phyloP scores from a whole-genome alignment of 2,888 invertebrate species.

The Sericinus montela region DNA sequence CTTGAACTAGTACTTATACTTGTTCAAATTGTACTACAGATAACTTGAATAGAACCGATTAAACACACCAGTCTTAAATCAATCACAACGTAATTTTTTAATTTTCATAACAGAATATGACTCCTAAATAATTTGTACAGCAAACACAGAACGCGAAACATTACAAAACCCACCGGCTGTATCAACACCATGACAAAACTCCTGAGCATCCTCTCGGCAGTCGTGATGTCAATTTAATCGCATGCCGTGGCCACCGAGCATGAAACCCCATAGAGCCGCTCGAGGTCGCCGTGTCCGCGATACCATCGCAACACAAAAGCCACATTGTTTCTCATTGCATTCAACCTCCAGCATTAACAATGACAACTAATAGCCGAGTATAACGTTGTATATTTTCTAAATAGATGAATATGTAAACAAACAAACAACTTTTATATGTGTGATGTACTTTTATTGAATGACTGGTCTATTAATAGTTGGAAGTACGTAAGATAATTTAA shows the following conservation, averaged over 20 bases:
- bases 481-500: no score
- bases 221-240: constrained; percentile 33
- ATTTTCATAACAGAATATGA: neutral
- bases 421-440: neutral
- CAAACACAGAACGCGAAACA: neutral
- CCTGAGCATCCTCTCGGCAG: constrained; percentile 41
- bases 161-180: constrained; percentile 38
- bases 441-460: no score
- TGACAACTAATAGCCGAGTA: neutral
- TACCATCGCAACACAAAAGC: constrained; percentile 47
- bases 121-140: neutral
- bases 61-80: no score
- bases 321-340: constrained; percentile 36
- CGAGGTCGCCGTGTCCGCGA: constrained; percentile 25
- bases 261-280: constrained; percentile 26
- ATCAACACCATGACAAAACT: constrained; percentile 42
- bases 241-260: constrained; percentile 24
- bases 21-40: no score
- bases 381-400: neutral
- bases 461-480: neutral
- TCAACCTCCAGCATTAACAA: neutral
- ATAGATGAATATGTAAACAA: neutral
- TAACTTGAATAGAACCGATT: no score
- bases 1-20: no score
- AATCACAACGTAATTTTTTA: neutral